A percentile compares a stretch with the other conserved stretches of the same genome.
These are phyloP conservation scores for Sphenopsis melanotis DNA, from an alignment of 2,797 vertebrate genomes.

Conservation along the genomic window DNA sequence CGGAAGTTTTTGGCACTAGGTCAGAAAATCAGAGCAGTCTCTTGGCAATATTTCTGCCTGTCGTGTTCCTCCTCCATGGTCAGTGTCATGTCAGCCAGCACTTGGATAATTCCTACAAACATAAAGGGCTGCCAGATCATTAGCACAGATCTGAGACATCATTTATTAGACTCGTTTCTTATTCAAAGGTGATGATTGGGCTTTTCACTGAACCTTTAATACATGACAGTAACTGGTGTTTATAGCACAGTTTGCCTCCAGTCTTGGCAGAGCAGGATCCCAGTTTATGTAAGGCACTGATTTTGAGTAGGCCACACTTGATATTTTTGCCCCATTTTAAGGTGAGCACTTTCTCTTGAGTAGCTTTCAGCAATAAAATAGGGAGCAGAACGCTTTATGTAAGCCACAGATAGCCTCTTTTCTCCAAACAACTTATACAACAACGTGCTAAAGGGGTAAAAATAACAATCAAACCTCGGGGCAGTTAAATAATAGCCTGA, in stretches of 20 bases:
- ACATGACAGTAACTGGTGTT: neutral
- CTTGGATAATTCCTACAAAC: neutral
- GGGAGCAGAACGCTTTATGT: conserved; percentile 27
- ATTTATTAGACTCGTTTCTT: neutral
- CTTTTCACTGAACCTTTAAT: neutral
- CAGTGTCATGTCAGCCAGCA: neutral
- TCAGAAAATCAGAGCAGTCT: neutral
- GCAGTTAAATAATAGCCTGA: conserved; percentile 28
- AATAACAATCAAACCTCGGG: neutral
- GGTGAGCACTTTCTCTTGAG: neutral
- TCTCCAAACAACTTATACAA: conserved; percentile 49
- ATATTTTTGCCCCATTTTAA: conserved; percentile 34
- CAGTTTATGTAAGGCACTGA: conserved; percentile 6
- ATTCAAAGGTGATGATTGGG: neutral
- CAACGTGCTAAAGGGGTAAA: neutral
- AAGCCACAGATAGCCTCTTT: neutral
- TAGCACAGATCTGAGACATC: neutral
- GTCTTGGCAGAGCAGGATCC: neutral
- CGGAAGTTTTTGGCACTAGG: neutral
- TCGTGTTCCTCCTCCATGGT: neutral
- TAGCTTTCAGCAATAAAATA: conserved; percentile 22
- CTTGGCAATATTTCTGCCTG: neutral
- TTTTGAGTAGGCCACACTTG: conserved; percentile 14
- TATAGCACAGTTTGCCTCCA: neutral
- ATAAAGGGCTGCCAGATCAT: neutral